phyloP scores from a whole-genome alignment of 2,797 vertebrate genomes.

The Cyclopterus lumpus region DNA sequence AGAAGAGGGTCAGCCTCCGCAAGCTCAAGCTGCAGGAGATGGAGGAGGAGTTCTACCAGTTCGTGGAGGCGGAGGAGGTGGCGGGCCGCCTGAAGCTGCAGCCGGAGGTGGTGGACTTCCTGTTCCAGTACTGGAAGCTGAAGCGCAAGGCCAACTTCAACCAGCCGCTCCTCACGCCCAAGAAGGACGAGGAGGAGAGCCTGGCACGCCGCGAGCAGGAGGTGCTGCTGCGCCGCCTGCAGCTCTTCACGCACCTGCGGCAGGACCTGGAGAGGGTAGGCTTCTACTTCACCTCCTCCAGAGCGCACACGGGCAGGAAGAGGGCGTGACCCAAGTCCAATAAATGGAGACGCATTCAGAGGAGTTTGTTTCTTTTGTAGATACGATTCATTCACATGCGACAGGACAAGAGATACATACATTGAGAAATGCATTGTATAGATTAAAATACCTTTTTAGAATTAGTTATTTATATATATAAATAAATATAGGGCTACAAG shows the following conservation, averaged over 20 bases:
- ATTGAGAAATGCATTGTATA: neutral
- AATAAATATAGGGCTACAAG: too few relatives aligned
- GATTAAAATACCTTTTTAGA: neutral
- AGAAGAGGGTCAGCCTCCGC: slow-evolving; percentile 88
- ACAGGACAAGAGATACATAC: neutral
- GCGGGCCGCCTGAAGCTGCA: slow-evolving; percentile 85
- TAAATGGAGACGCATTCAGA: neutral
- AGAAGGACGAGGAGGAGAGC: slow-evolving; percentile 97
- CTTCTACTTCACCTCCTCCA: neutral
- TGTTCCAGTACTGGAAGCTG: slow-evolving; percentile 98
- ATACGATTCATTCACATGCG: neutral
- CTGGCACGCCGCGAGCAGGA: slow-evolving; percentile 95
- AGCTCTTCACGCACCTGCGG: slow-evolving; percentile 97
- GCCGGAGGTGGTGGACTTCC: slow-evolving; percentile 88
- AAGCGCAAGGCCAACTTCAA: slow-evolving; percentile 96
- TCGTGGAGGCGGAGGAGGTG: slow-evolving; percentile 88
- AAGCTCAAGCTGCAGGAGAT: slow-evolving; percentile 96
- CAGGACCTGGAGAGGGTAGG: slow-evolving; percentile 98
- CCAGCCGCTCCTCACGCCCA: slow-evolving; percentile 95
- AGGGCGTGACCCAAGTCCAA: neutral
- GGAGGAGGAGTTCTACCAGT: slow-evolving; percentile 94
- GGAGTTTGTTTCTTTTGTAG: neutral
- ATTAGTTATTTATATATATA: too few relatives aligned
- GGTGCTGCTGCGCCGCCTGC: slow-evolving; percentile 91
- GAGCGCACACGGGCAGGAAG: neutral